These are phyloP conservation scores for Platerodrilus igneus DNA, from an alignment of 2,888 invertebrate genomes.

Conservation along the genomic window DNA sequence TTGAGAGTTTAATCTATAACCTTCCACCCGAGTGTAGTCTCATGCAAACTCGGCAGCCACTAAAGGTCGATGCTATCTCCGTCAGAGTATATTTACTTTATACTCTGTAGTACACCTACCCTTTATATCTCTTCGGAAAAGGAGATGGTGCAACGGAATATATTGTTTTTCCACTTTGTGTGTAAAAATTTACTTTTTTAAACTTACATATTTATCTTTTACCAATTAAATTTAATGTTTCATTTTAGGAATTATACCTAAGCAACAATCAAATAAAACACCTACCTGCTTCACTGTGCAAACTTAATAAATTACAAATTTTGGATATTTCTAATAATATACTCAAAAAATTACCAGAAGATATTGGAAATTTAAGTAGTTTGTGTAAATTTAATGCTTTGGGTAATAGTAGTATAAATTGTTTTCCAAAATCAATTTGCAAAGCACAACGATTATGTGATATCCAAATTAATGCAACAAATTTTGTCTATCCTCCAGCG, in stretches of 20 bases:
- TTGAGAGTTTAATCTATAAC: too few relatives aligned
- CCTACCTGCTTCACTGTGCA: conserved; percentile 65
- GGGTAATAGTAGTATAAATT: conserved; percentile 55
- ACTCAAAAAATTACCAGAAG: conserved; percentile 59
- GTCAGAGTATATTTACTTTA: too few relatives aligned
- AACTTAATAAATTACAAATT: conserved; percentile 58
- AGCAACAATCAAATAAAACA: conserved; percentile 66
- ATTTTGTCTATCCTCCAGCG: conserved; percentile 62
- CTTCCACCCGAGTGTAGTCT: too few relatives aligned
- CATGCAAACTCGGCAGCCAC: too few relatives aligned
- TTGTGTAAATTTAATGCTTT: conserved; percentile 59
- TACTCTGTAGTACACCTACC: too few relatives aligned
- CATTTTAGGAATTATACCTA: conserved; percentile 64
- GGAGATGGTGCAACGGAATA: too few relatives aligned
- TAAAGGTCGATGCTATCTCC: too few relatives aligned
- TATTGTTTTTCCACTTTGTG: too few relatives aligned
- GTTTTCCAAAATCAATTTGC: conserved; percentile 62
- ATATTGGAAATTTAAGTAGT: conserved; percentile 58
- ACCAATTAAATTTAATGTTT: too few relatives aligned
- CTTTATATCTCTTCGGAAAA: too few relatives aligned
- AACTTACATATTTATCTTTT: conserved; percentile 6
- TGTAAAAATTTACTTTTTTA: conserved; percentile 7
- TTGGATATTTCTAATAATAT: conserved; percentile 69
- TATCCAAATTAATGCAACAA: conserved; percentile 59
- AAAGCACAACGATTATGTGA: conserved; percentile 58